Conservation (phyloP, 2,113 vertebrate species). For the Seriola rivoliana region DNA sequence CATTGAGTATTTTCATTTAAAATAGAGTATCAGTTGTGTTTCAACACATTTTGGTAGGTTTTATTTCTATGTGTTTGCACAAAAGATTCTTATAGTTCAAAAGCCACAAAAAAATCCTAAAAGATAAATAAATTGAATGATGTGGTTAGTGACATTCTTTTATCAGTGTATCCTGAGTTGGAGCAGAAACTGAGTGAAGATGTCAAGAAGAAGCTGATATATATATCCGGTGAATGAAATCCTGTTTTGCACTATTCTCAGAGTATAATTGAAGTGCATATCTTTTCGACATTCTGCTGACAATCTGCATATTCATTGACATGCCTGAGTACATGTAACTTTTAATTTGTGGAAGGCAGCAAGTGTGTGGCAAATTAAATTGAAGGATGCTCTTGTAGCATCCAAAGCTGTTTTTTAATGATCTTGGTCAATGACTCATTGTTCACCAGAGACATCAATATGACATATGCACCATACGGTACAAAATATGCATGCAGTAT, state of each 20-base stretch:
- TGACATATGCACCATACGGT: constrained; percentile 23
- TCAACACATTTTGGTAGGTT: background rate
- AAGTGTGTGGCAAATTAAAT: constrained; percentile 49
- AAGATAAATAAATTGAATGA: background rate
- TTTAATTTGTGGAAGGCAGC: constrained; percentile 34
- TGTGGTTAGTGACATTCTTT: background rate
- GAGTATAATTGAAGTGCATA: background rate
- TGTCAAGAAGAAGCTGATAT: background rate
- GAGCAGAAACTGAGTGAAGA: background rate
- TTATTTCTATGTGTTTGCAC: background rate
- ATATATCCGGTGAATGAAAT: background rate
- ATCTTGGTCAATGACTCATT: constrained; percentile 38
- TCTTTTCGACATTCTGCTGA: constrained; percentile 11
- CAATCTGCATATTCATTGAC: constrained; percentile 29
- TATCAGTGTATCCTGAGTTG: background rate
- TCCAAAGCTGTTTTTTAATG: constrained; percentile 24
- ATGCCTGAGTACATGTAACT: constrained; percentile 35
- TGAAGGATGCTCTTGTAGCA: constrained; percentile 32
- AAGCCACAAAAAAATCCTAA: background rate
- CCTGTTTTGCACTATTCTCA: background rate
- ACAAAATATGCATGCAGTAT: constrained; percentile 29
- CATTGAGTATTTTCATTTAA: background rate
- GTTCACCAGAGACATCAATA: constrained; percentile 38
- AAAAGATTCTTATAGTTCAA: too few relatives aligned
- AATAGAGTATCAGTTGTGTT: background rate